These are phyloP conservation scores for Gymnocypris eckloni DNA, from an alignment of 2,797 vertebrate genomes.

Conservation along the genomic window DNA sequence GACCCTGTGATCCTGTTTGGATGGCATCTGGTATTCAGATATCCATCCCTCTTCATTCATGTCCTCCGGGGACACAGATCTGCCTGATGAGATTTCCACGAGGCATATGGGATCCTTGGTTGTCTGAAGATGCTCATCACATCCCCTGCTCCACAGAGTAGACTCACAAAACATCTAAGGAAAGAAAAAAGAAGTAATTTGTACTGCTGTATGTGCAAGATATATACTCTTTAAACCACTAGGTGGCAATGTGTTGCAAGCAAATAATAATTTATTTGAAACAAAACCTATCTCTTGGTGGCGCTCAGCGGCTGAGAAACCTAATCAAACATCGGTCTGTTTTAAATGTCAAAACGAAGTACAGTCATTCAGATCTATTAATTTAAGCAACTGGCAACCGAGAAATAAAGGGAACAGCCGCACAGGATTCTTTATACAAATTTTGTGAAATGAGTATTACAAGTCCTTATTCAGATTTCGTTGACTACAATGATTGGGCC, in stretches of 20 bases:
- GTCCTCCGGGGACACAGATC: slow-evolving; percentile 3
- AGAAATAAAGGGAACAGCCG: neutral
- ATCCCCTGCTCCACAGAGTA: slow-evolving; percentile 12
- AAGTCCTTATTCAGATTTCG: neutral
- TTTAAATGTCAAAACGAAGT: neutral
- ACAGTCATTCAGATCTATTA: neutral
- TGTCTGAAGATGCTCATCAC: slow-evolving; percentile 9
- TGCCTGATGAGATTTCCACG: slow-evolving; percentile 21
- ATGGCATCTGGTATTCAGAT: neutral
- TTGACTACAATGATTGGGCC: neutral
- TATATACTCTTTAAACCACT: neutral
- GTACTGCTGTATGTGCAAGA: neutral
- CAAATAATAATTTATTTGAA: neutral
- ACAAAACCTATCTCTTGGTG: neutral
- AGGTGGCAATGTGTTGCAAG: neutral
- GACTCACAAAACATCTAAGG: slow-evolving; percentile 58
- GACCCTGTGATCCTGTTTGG: neutral
- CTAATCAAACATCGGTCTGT: neutral
- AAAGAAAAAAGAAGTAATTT: neutral
- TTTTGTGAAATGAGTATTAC: neutral
- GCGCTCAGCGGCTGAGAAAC: neutral
- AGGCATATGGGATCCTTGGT: slow-evolving; percentile 1
- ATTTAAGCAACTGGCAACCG: neutral
- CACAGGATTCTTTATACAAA: neutral
- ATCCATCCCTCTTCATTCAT: neutral